Conservation (phyloP, 2,888 invertebrate genomes). For the Synergus japonicus region DNA sequence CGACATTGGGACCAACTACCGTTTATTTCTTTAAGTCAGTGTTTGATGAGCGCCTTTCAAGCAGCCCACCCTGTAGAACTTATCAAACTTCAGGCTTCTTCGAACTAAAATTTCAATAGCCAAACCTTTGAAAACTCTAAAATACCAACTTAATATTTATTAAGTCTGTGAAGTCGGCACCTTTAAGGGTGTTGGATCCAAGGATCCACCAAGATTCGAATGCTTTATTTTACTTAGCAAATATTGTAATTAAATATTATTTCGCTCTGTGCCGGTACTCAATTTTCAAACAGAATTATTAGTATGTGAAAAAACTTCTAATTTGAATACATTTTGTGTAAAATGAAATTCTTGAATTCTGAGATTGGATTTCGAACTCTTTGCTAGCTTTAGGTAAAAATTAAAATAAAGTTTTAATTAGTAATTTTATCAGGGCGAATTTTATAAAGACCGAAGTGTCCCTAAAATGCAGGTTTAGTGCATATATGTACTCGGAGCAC, state of each 20-base stretch:
- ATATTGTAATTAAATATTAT: no score
- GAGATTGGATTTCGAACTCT: no score
- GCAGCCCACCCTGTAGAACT: slow-evolving; percentile 40
- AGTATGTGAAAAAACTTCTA: no score
- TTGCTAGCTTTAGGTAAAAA: no score
- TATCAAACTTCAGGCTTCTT: slow-evolving; percentile 40
- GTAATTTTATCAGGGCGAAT: no score
- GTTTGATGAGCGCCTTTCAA: slow-evolving; percentile 39
- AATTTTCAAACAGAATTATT: no score
- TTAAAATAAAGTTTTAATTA: no score
- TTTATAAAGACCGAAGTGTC: slow-evolving; percentile 29
- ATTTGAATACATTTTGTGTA: no score
- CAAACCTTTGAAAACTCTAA: slow-evolving; percentile 41
- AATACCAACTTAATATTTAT: slow-evolving; percentile 16
- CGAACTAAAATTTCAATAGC: slow-evolving; percentile 32
- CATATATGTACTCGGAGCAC: slow-evolving; percentile 41
- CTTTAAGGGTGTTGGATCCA: neutral
- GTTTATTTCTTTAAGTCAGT: slow-evolving; percentile 44
- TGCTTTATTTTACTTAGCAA: no score
- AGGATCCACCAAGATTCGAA: no score
- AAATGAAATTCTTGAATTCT: no score
- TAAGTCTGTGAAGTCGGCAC: neutral
- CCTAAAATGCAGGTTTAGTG: slow-evolving; percentile 47
- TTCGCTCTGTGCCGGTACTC: no score
- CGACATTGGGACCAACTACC: slow-evolving; percentile 28